phyloP scores from a whole-genome alignment of 1,140 invertebrate genomes.

The Cherax quadricarinatus region DNA sequence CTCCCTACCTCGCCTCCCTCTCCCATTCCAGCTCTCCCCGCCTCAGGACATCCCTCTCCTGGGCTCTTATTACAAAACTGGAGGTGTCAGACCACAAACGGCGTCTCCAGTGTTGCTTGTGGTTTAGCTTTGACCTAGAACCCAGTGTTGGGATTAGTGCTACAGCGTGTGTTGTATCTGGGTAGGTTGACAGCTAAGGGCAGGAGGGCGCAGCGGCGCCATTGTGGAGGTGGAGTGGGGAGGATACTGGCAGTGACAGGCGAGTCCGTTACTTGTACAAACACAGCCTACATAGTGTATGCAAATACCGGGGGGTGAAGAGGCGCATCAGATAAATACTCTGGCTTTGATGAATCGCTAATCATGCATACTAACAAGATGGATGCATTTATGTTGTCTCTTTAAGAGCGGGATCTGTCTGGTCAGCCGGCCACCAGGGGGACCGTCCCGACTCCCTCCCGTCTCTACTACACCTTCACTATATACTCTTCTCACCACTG shows the following conservation, averaged over 20 bases:
- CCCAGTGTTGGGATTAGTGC: background rate
- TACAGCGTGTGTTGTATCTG: background rate
- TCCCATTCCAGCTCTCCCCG: background rate
- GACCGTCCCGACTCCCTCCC: too few species aligned
- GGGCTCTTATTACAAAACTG: too few species aligned
- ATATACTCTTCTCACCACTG: too few species aligned
- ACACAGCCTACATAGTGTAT: slow-evolving; percentile 49
- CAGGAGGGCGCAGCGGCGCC: background rate
- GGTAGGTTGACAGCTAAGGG: background rate
- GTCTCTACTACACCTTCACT: background rate
- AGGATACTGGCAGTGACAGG: slow-evolving; percentile 21
- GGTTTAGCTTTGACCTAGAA: background rate
- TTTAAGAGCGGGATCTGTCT: background rate
- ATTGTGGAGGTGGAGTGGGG: slow-evolving; percentile 1
- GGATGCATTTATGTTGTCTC: slow-evolving; percentile 41
- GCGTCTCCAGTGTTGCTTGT: background rate
- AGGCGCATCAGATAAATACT: slow-evolving; percentile 57
- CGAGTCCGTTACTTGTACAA: slow-evolving; percentile 54
- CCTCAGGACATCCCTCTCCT: background rate
- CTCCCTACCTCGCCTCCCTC: background rate
- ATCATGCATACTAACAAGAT: slow-evolving; percentile 52
- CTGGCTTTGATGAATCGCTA: slow-evolving; percentile 53
- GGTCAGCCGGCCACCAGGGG: too few species aligned
- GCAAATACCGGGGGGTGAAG: slow-evolving; percentile 20
- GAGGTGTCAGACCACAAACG: background rate